phyloP scores from a whole-genome alignment of 2,113 vertebrate species.

The Rhabdornis inornatus region DNA sequence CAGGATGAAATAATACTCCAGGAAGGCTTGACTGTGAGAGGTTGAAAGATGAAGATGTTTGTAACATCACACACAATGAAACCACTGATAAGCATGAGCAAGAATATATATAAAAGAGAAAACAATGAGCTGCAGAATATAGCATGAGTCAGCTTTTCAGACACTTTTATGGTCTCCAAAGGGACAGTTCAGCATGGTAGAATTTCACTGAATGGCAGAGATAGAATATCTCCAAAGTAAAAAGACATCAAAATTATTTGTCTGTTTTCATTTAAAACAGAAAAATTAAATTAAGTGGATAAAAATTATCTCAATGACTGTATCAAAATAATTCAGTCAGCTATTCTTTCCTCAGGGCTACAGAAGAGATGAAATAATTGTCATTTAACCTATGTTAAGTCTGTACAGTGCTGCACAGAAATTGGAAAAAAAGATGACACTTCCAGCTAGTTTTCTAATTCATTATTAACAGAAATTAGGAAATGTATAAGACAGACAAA shows the following conservation, averaged over 20 bases:
- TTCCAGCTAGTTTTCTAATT: neutral
- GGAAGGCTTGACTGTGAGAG: neutral
- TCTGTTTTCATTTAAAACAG: neutral
- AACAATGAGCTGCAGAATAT: neutral
- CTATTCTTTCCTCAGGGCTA: neutral
- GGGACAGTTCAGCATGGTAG: neutral
- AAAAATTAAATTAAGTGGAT: neutral
- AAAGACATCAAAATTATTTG: neutral
- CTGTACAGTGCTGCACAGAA: neutral
- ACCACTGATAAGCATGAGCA: neutral
- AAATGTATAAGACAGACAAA: neutral
- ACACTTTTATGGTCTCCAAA: neutral
- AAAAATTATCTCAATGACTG: neutral
- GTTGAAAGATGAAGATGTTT: neutral
- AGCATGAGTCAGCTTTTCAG: neutral
- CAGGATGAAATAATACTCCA: neutral
- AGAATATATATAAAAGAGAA: neutral
- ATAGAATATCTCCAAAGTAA: neutral
- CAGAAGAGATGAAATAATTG: neutral
- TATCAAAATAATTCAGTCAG: neutral
- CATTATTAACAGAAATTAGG: neutral
- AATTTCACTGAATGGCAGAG: neutral
- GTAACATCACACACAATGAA: neutral
- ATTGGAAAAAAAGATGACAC: neutral
- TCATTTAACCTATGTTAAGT: neutral